Evolutionary conservation across 1,140 invertebrate genomes (phyloP), one percentile per base, ranked within the genome.

Genomic region (Drosophila arawakana): DNA sequence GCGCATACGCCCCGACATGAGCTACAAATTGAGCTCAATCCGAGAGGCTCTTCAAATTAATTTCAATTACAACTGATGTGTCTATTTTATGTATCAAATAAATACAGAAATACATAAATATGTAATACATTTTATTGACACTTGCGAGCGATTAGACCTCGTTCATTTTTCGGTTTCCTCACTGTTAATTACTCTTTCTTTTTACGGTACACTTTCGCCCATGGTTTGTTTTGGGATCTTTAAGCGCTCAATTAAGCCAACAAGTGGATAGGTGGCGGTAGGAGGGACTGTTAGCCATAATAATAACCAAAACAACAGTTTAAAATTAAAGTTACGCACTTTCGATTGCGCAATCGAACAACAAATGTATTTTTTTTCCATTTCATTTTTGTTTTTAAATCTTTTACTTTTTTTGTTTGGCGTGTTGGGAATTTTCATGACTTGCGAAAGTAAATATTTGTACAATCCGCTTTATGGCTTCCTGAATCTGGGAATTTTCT

Each of bases 401-500:
- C 66, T 58, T 50, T 71, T 75, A 59, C 15, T 15, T 15, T 15
- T 15, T 15, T 15, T 15, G 63, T 75, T 59, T 44, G 35, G 25
- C 15, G 62, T 76, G 58, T 78, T 60, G 66, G 49, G 81, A 82
- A 61, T 79, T 88, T 86, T 82, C 73, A 79, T 71, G 69, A 62
- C 62, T 80, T 86, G 82, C 82, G 82, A 86, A 86, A 88, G 83
- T 79, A 79, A 82, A 88, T 78, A 85, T 76, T 76, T 86, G 62
- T 68, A 81, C 67, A 72, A 61, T 62, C 50, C 60, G 61, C 59
- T 63, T 67, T 73, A 61, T 41, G 57, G 69, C 61, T 88, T 82
- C 72, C 83, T 70, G 69, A 73, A 74, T 78, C 73, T 73, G 73
- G 68, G 7, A 30, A 34, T 52, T 52, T 25, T 68, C 65, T 82